A percentile compares a stretch with the other conserved stretches of the same genome.
Conservation (phyloP, 1,140 invertebrate genomes). For the Rhysida immarginata region DNA sequence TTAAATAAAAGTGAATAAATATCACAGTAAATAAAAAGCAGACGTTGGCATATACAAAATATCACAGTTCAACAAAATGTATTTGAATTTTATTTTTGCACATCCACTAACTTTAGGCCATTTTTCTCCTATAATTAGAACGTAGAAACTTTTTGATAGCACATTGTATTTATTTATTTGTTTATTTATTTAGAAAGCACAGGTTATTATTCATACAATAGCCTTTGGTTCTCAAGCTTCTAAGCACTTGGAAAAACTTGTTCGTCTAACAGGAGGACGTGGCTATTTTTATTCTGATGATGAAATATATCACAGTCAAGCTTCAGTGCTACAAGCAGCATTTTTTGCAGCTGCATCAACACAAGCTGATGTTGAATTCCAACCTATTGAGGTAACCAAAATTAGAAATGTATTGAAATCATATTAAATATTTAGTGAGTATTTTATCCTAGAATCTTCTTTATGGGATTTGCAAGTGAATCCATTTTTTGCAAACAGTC, state of each 20-base stretch:
- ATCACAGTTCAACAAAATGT: too few relatives aligned
- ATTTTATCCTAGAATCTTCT: too few relatives aligned
- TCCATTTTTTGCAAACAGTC: too few relatives aligned
- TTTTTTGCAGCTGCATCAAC: constrained; percentile 6
- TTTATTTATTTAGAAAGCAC: constrained; percentile 3
- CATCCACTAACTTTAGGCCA: too few relatives aligned
- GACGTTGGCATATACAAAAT: too few relatives aligned
- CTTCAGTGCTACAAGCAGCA: not conserved
- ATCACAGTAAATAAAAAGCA: too few relatives aligned
- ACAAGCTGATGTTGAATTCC: constrained; percentile 7
- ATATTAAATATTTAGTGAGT: too few relatives aligned
- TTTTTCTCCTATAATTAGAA: too few relatives aligned
- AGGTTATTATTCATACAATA: constrained; percentile 17
- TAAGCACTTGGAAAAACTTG: constrained; percentile 6
- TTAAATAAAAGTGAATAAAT: too few relatives aligned
- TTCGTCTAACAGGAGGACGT: constrained; percentile 6
- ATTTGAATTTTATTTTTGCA: too few relatives aligned
- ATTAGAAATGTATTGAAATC: not conserved
- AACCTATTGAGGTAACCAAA: constrained; percentile 7
- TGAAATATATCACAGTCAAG: not conserved
- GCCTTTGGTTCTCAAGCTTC: constrained; percentile 16
- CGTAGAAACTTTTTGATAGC: not conserved
- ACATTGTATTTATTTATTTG: not conserved
- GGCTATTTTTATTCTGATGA: constrained; percentile 11
- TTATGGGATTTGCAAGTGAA: too few relatives aligned